Evolutionary conservation across 1,140 invertebrate species (phyloP), one percentile per base, ranked within the genome.

Genomic region (Diorhabda elongata): DNA sequence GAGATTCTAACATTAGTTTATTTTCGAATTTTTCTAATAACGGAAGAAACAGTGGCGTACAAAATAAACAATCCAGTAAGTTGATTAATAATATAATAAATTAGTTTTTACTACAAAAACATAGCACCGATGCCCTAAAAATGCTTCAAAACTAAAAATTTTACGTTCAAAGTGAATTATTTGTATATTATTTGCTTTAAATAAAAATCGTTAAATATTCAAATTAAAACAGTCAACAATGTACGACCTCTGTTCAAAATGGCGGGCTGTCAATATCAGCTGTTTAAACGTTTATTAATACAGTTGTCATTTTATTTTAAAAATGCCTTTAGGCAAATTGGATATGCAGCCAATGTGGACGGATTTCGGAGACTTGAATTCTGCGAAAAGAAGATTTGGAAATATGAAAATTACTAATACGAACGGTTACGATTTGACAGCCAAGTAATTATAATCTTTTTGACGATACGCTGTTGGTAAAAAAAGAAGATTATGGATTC

Each of bases 381-480:
- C 81, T 79, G 60, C 78, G 76, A 71, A 75, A 63, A 71, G 74
- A 61, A 69, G 69, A 67, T 71, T 82, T 58, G 74, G 83, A 69
- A 82, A 81, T 69, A 68, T 79, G 9, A 79, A 82, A 73, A 78
- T 81, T 42, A 81, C 77, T 62, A 82, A 81, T 59, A 82, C 81
- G 64, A 71, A 84, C 44, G 78, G 86, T 64, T 87, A 84, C 42
- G 87, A 89, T 73, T 89, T 87, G 87, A 84, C 86, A 59, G 86
- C 87, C 4, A 89, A 89, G 82, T 89, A 85, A 69, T 52, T 42
- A n/a, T 41, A 11, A 42, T 42, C 6, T n/a, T 9, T 57, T 52
- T 26, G 11, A 26, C 44, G 5, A 60, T 9, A 63, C 3, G n/a
- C 3, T 45, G 42, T 3, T 63, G 8, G n/a, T 5, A 44, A 4